Conservation (phyloP, 2,113 vertebrate species). For the Siniperca knerii region DNA sequence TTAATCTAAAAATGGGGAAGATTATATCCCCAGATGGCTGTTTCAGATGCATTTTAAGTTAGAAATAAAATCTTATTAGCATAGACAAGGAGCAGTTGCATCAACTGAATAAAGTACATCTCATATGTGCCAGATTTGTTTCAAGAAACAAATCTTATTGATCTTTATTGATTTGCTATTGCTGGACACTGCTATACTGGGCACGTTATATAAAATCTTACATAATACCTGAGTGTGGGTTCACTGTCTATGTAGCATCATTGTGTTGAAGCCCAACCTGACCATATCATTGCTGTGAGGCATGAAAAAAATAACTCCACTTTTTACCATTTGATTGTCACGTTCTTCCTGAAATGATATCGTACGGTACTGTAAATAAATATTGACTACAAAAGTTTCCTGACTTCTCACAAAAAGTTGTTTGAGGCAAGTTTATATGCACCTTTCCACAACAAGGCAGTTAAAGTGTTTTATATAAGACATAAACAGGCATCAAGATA, state of each 20-base stretch:
- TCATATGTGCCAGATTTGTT: slow-evolving; percentile 27
- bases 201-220: slow-evolving; percentile 74
- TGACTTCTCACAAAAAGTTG: background rate
- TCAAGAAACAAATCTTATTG: slow-evolving; percentile 1
- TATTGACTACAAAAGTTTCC: background rate
- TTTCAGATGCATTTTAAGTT: slow-evolving; percentile 22
- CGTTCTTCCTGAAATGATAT: background rate
- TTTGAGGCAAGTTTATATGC: background rate
- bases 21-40: slow-evolving; percentile 37
- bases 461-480: background rate
- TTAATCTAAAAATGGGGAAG: slow-evolving; percentile 17
- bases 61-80: slow-evolving; percentile 9
- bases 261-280: slow-evolving; percentile 20
- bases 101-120: background rate
- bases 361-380: background rate
- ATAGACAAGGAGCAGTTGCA: slow-evolving; percentile 2
- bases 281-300: background rate
- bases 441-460: background rate
- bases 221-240: slow-evolving; percentile 66
- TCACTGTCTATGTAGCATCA: slow-evolving; percentile 25
- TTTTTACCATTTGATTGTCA: slow-evolving; percentile 1
- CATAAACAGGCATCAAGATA: background rate
- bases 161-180: slow-evolving; percentile 68
- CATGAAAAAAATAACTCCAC: background rate
- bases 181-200: slow-evolving; percentile 42